These are phyloP conservation scores for Drosophila watanabei DNA, from an alignment of 1,140 invertebrate genomes.

Conservation along the genomic window DNA sequence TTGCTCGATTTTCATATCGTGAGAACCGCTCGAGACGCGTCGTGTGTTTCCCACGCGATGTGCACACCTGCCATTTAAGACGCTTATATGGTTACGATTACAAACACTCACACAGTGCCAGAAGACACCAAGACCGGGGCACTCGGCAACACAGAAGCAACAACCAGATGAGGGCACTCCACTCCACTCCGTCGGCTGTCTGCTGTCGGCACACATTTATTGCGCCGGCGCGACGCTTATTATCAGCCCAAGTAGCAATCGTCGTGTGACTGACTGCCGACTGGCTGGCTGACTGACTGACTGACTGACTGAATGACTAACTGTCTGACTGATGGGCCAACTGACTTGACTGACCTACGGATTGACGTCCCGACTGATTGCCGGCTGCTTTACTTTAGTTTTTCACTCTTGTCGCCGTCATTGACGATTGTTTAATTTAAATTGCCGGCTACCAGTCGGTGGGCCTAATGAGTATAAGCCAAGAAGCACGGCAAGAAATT, in stretches of 20 bases:
- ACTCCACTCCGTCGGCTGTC: slow-evolving; percentile 9
- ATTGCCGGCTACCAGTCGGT: slow-evolving; percentile 47
- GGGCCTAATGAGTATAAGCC: slow-evolving; percentile 65
- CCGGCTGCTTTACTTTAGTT: slow-evolving; percentile 78
- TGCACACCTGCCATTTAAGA: slow-evolving; percentile 85
- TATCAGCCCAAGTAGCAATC: slow-evolving; percentile 68
- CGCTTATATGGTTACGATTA: slow-evolving; percentile 84
- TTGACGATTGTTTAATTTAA: slow-evolving; percentile 67
- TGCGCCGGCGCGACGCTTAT: slow-evolving; percentile 80
- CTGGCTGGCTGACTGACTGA: slow-evolving; percentile 15
- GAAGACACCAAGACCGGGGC: slow-evolving; percentile 25
- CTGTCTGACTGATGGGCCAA: slow-evolving; percentile 7
- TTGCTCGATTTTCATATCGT: slow-evolving; percentile 85
- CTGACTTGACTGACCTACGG: slow-evolving; percentile 24
- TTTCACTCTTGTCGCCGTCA: slow-evolving; percentile 78
- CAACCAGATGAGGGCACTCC: slow-evolving; percentile 69
- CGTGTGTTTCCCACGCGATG: slow-evolving; percentile 86
- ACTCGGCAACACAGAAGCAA: slow-evolving; percentile 45
- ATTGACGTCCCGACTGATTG: slow-evolving; percentile 55
- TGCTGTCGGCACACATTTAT: slow-evolving; percentile 76
- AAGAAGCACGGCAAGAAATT: slow-evolving; percentile 3
- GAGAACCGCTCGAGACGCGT: slow-evolving; percentile 84
- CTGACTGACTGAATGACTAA: slow-evolving; percentile 8
- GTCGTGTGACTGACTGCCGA: slow-evolving; percentile 73
- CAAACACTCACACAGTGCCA: slow-evolving; percentile 55